A percentile compares a stretch with the other conserved stretches of the same genome.
These are phyloP conservation scores for Eretmodus cyanostictus DNA, from an alignment of 2,113 vertebrate genomes.

Conservation along the genomic window DNA sequence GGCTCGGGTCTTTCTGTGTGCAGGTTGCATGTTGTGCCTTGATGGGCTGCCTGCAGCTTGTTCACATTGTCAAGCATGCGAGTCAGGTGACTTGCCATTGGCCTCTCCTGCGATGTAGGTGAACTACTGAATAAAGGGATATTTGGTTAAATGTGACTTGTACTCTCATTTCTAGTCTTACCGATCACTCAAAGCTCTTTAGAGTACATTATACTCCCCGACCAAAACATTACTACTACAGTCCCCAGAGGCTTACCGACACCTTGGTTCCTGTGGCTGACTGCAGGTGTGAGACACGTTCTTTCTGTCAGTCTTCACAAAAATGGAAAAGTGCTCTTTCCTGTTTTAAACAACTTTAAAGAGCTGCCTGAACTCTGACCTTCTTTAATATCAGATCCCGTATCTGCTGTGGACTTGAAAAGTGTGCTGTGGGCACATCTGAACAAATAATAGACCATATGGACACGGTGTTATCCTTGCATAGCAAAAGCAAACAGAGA, in stretches of 20 bases:
- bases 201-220: neutral
- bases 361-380: neutral
- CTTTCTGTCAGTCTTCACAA: neutral
- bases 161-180: neutral
- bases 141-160: neutral
- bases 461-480: neutral
- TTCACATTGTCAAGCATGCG: neutral
- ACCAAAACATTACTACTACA: neutral
- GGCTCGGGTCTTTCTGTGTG: neutral
- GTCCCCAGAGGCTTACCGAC: neutral
- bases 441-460: neutral
- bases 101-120: neutral
- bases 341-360: neutral
- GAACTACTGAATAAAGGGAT: neutral
- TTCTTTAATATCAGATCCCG: neutral
- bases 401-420: neutral
- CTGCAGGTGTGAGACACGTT: neutral
- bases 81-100: neutral
- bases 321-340: neutral
- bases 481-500: neutral
- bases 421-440: neutral
- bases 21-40: neutral
- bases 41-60: neutral
- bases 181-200: neutral
- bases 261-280: neutral